These are phyloP conservation scores for Metopia argyrocephala DNA, from an alignment of 2,888 invertebrate species.

Conservation along the genomic window DNA sequence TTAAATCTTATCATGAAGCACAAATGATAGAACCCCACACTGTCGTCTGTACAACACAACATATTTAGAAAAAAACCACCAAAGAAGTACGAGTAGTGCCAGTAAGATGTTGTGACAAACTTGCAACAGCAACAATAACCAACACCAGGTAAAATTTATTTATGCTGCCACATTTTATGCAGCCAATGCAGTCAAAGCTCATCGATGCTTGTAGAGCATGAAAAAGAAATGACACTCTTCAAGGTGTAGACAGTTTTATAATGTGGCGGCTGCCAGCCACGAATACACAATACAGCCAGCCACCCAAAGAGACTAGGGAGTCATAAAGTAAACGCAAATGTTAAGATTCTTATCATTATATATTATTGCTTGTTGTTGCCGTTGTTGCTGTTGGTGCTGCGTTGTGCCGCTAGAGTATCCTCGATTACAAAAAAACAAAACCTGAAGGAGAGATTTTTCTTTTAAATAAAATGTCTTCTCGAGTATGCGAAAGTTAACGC, in stretches of 20 bases:
- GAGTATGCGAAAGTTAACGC: constrained; percentile 51
- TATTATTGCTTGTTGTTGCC: not conserved
- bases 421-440: not conserved
- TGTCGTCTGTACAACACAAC: not conserved
- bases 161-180: constrained; percentile 40
- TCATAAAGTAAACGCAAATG: not conserved
- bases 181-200: constrained; percentile 11
- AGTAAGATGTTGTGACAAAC: constrained; percentile 33
- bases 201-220: not conserved
- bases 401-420: constrained; percentile 4
- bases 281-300: constrained; percentile 1
- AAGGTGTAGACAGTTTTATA: constrained; percentile 63
- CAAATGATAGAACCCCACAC: constrained; percentile 4
- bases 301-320: not conserved
- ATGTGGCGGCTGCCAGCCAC: constrained; percentile 47
- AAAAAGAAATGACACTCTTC: not conserved
- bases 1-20: constrained; percentile 58
- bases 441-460: constrained; percentile 9
- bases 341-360: not conserved
- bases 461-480: constrained; percentile 54
- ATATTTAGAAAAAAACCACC: constrained; percentile 42
- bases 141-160: not conserved
- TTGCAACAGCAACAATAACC: constrained; percentile 24
- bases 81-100: no score
- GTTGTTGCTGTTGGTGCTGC: no score